Base-by-base conservation (phyloP, 1,140 invertebrate genomes). In the Druon quercuslanigerum region DNA sequence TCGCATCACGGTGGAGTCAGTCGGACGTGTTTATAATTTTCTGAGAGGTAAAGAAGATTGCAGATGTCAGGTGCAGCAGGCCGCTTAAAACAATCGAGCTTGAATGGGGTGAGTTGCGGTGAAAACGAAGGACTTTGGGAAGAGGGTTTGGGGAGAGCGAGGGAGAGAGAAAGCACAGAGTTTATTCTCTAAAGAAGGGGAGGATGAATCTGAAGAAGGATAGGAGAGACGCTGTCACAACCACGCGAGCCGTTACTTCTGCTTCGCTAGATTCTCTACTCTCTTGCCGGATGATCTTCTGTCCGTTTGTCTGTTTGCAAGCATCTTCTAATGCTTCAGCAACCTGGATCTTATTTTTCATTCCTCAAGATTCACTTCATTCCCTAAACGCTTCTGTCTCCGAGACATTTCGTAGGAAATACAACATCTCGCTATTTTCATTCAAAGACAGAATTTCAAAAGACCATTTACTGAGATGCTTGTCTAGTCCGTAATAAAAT, bases 171-270 rank as follows among this genome's bases (percentile, higher is more conserved):
- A 83, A 80, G 82, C 79, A 79, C 79, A 54, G 56, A 33, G 70
- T 73, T 54, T 50, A 73, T 56, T 66, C 25, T 46, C 71, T 2
- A n/a, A 57, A 71, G 71, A 52, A 51, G 40, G 12, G 11, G 52
- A 9, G 70, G 56, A 54, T 56, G 71, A 73, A 51, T 46, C 57
- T 13, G 71, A 51, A 33, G 52, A 71, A 75, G 77, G 77, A 70
- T 77, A 77, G 66, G 82, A 66, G 82, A 66, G 78, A 76, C 79
- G 80, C 89, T 91, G 90, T 91, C 91, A 92, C 87, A 85, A 89
- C 82, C 90, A 92, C 87, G 84, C 88, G 82, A 87, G 79, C 85
- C 86, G 87, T 92, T 92, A 91, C 88, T 91, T 91, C 89, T 88
- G 89, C 91, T 88, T 85, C 83, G 87, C 82, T 88, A 89, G 88